phyloP scores from a whole-genome alignment of 2,797 vertebrate species.

The Thaleichthys pacificus region DNA sequence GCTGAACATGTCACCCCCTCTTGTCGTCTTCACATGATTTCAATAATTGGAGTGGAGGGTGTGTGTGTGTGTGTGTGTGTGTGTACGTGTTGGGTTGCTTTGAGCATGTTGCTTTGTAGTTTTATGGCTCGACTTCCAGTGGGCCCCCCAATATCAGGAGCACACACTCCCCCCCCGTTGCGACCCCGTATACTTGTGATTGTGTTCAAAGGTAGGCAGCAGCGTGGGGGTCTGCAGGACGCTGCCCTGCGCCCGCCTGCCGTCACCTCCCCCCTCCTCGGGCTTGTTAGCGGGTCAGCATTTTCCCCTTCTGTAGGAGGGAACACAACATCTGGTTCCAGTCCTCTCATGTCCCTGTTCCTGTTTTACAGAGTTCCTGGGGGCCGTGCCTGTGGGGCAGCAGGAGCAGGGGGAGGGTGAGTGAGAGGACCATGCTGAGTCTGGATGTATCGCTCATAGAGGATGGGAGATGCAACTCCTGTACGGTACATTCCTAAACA shows the following conservation, averaged over 20 bases:
- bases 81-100: constrained; percentile 11
- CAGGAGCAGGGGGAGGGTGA: constrained; percentile 59
- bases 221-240: constrained; percentile 46
- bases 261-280: constrained; percentile 36
- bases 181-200: constrained; percentile 50
- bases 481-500: neutral
- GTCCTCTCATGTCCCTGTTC: constrained; percentile 42
- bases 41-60: constrained; percentile 41
- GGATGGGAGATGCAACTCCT: neutral
- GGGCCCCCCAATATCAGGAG: constrained; percentile 43
- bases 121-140: constrained; percentile 69
- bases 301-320: constrained; percentile 55
- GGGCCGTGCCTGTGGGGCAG: constrained; percentile 72
- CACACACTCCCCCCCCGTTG: constrained; percentile 15
- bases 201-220: neutral
- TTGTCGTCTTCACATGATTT: constrained; percentile 21
- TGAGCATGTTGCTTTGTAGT: constrained; percentile 72
- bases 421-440: constrained; percentile 40
- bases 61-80: constrained; percentile 43
- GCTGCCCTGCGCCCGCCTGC: constrained; percentile 61
- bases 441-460: neutral
- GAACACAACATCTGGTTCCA: constrained; percentile 67
- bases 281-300: constrained; percentile 64
- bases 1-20: constrained; percentile 38
- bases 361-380: constrained; percentile 75